These are phyloP conservation scores for Mormyrus iriodes DNA, from an alignment of 2,113 vertebrate genomes.

Conservation along the genomic window DNA sequence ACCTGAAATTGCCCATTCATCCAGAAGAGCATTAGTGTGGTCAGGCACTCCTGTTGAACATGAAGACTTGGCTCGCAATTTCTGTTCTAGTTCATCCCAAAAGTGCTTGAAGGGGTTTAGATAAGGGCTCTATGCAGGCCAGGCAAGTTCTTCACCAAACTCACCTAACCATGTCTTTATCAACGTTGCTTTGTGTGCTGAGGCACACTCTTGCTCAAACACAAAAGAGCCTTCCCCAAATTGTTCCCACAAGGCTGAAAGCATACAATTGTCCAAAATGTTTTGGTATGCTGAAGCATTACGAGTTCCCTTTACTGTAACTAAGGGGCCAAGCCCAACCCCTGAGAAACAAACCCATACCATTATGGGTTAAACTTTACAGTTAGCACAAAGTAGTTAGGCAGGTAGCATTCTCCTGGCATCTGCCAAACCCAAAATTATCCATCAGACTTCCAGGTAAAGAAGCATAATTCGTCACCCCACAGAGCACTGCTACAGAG, in stretches of 20 bases:
- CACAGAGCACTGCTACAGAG: background rate
- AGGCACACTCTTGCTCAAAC: too few species aligned
- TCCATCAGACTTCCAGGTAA: background rate
- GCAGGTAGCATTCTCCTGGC: background rate
- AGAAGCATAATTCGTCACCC: background rate
- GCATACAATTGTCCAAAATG: too few species aligned
- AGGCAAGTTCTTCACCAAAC: background rate
- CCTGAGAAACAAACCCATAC: too few species aligned
- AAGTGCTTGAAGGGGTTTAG: background rate
- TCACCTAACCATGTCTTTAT: background rate
- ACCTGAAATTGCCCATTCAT: background rate
- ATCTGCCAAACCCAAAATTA: background rate
- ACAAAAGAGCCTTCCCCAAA: too few species aligned
- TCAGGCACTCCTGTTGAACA: background rate
- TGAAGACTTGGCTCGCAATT: background rate
- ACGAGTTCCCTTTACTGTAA: too few species aligned
- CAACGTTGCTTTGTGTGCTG: too few species aligned
- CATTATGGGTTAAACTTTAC: too few species aligned
- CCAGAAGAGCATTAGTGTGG: background rate
- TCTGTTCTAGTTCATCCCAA: background rate
- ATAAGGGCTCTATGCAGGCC: background rate
- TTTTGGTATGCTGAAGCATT: too few species aligned
- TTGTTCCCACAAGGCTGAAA: too few species aligned
- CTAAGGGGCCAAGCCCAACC: too few species aligned
- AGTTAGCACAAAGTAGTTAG: background rate